These are phyloP conservation scores for Oryzias woworae DNA, from an alignment of 2,113 vertebrate genomes.

Conservation along the genomic window DNA sequence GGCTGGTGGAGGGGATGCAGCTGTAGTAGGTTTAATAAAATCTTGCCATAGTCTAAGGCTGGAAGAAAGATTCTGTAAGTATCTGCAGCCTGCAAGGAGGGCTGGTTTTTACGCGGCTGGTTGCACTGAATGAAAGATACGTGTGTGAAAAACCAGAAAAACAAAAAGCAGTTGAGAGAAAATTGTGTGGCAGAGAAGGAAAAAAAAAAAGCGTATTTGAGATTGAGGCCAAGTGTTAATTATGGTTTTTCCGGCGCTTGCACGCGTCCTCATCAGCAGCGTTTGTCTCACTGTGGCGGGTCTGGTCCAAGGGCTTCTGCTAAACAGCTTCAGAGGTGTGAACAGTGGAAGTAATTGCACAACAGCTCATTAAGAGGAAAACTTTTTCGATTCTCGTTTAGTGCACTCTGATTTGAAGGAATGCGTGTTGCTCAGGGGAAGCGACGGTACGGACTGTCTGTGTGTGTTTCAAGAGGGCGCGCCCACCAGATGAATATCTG, in stretches of 20 bases:
- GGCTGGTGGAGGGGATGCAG: slow-evolving; percentile 33
- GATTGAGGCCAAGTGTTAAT: slow-evolving; percentile 66
- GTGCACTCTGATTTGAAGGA: not conserved
- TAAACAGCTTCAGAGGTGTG: slow-evolving; percentile 24
- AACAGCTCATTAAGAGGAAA: slow-evolving; percentile 2
- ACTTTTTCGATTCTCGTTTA: not conserved
- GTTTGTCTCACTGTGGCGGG: slow-evolving; percentile 55
- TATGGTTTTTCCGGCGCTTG: slow-evolving; percentile 34
- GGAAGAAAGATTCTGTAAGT: slow-evolving; percentile 54
- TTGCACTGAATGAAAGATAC: slow-evolving; percentile 16
- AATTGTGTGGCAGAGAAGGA: slow-evolving; percentile 37
- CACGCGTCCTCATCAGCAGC: slow-evolving; percentile 33
- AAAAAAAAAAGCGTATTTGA: slow-evolving; percentile 35
- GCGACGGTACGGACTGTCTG: slow-evolving; percentile 4
- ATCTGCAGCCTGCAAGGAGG: slow-evolving; percentile 40
- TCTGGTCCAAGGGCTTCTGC: slow-evolving; percentile 27
- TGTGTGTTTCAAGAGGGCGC: slow-evolving; percentile 67
- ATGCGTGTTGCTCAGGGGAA: not conserved
- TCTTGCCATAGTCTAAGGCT: slow-evolving; percentile 40
- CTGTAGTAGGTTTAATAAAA: slow-evolving; percentile 61
- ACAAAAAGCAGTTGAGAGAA: slow-evolving; percentile 4
- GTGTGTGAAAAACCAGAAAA: not conserved
- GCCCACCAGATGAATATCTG: slow-evolving; percentile 68
- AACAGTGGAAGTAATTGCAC: slow-evolving; percentile 22
- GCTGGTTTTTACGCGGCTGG: slow-evolving; percentile 17